Evolutionary conservation across 2,888 invertebrate species (phyloP), one percentile per base, ranked within the genome.

Genomic region (Coenonympha glycerion): DNA sequence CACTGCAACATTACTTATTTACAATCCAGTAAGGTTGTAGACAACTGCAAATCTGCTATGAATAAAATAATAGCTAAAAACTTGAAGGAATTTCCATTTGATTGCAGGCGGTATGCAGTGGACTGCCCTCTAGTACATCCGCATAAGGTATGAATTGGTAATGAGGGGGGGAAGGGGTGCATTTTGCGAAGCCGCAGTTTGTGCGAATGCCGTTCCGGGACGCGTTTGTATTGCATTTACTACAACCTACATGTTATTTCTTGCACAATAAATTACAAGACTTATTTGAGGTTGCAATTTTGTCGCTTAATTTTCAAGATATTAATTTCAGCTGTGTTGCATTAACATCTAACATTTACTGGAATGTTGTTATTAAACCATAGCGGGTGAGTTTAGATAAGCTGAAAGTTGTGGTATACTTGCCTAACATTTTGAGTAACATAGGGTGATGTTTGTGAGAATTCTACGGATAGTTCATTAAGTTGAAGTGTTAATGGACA

Each of bases 101-200:
- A 74, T 72, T 71, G 70, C 65, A 58, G 60, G 63, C 58, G 60
- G 63, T 60, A 53, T 68, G 64, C 69, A 68, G 58, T 58, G 60
- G 59, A 60, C 60, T 58, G 58, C 60, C 49, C 47, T n/a, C n/a
- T n/a, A 60, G 58, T 57, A 53, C 54, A 58, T 61, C 68, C 68
- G 69, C 70, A 70, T 70, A 67, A 61, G 62, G 58, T 66, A 78
- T 80, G 78, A 76, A 80, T 81, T 71, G 61, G 61, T 76, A 72
- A 80, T 77, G 73, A 71, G 63, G 55, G 58, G 52, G 52, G 68
- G 52, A 65, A 61, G 65, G 69, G 65, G 66, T 73, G 72, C 74
- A 76, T 71, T 73, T 71, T 68, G 68, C 62, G 34, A 57, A 58
- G 60, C 64, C 64, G 57, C 63, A 62, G 58, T 62, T 62, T 63